Percentiles rank a stretch among this genome's conserved stretches.
phyloP scores from a whole-genome alignment of 64 coral and sea anemone genomes.

The Catalaphyllia jardinei region DNA sequence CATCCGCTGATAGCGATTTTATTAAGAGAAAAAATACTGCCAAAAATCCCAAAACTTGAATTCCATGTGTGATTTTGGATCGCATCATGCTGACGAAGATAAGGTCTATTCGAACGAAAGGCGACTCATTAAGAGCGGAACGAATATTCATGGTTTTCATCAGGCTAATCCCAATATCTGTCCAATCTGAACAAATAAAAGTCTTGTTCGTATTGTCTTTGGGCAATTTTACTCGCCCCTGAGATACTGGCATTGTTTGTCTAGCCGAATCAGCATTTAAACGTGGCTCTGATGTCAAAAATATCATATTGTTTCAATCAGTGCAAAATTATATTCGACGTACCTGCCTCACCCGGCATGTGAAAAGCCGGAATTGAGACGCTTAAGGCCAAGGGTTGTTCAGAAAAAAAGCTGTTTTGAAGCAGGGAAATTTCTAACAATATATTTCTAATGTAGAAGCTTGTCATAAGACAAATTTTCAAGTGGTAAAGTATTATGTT shows the following conservation, averaged over 20 bases:
- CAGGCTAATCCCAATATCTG: background rate
- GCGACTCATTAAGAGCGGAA: background rate
- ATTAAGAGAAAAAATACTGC: background rate
- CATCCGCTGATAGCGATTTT: background rate
- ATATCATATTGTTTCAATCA: background rate
- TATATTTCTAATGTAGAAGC: background rate
- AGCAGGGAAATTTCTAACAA: background rate
- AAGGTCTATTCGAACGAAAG: background rate
- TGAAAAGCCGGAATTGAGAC: background rate
- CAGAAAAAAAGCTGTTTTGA: background rate
- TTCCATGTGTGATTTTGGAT: background rate
- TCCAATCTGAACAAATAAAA: conserved; percentile 18
- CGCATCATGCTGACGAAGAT: background rate
- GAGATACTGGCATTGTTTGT: background rate
- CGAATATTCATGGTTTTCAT: background rate
- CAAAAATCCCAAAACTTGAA: background rate
- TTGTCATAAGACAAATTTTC: background rate
- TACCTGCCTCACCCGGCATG: background rate
- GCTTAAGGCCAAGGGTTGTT: background rate
- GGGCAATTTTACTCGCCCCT: background rate
- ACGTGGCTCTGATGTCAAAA: background rate
- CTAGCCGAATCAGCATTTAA: background rate
- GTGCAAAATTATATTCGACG: background rate
- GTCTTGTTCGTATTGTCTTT: background rate
- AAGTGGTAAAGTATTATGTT: background rate